Conservation (phyloP, 2,797 vertebrate species). For the Phrynocephalus guinanensis region DNA sequence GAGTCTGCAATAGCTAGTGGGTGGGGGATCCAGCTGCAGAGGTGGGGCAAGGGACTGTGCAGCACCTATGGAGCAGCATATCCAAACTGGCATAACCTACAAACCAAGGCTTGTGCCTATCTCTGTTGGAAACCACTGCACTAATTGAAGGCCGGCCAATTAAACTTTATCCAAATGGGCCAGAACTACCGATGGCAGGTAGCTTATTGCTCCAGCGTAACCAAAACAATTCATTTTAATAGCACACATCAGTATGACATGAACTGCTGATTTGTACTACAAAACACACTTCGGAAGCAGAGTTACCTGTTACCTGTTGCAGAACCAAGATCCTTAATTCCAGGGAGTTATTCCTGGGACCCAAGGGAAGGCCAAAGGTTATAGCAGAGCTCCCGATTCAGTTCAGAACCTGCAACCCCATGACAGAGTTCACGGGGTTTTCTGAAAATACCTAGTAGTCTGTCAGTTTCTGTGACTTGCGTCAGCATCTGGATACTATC, state of each 20-base stretch:
- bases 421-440: constrained; percentile 1
- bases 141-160: background rate
- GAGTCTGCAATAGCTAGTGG: no score
- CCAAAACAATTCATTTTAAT: background rate
- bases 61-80: no score
- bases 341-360: background rate
- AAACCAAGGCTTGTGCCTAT: no score
- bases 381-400: constrained; percentile 1
- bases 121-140: background rate
- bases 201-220: background rate
- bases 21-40: no score
- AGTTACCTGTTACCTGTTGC: background rate
- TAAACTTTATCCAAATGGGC: background rate
- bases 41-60: no score
- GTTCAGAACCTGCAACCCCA: background rate
- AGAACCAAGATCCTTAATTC: background rate
- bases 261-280: background rate
- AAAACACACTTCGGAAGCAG: background rate
- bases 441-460: background rate
- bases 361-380: background rate
- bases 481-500: background rate
- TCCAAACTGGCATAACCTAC: no score
- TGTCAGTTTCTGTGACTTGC: background rate
- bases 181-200: background rate
- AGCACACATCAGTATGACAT: background rate